Base-by-base conservation (phyloP, 2,113 vertebrate genomes). In the Hylia prasina region DNA sequence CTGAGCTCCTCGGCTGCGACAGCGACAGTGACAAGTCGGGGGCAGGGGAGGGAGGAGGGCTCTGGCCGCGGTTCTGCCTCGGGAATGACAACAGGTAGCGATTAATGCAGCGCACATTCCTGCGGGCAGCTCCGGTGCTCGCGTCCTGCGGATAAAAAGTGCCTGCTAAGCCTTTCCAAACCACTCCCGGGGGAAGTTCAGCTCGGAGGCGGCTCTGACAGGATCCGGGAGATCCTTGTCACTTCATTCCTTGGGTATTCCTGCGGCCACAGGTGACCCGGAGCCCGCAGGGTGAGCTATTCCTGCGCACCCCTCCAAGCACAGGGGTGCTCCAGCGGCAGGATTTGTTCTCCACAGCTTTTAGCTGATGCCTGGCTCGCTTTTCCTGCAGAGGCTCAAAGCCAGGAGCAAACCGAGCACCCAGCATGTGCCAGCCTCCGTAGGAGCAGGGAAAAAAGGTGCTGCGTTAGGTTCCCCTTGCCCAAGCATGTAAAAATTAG, bases 231-330 rank as follows among this genome's bases (percentile, higher is more conserved):
- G 15, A 48, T 72, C 57, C 22, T 42, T 47, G 50, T 45, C 12
- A 0, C 57, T 39, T 56, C 51, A 2, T 68, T 47, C 85, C 54
- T 28, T 3, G 9, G 2, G 2, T 42, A 24, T 53, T 44, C 44
- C 60, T 45, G 7, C 3, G 2, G 23, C 33, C 79, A 16, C 31
- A 6, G 72, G 68, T 40, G 53, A 51, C 23, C 39, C 6, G 0
- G 17, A 42, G 79, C 60, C 1, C 0, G 9, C 82, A 6, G 65
- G 42, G 61, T 0, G 37, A 63, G 47, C 8, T 22, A 0, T 45
- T 58, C 42, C 11, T 15, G 28, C 10, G 3, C 75, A 1, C 60
- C 2, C 15, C 3, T 45, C 39, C 2, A 7, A 21, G 87, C 0
- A 7, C 48, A 5, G 58, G 30, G 45, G 10, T 4, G 53, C 50